Base-by-base conservation (phyloP, 2,888 invertebrate genomes). In the Patella depressa region DNA sequence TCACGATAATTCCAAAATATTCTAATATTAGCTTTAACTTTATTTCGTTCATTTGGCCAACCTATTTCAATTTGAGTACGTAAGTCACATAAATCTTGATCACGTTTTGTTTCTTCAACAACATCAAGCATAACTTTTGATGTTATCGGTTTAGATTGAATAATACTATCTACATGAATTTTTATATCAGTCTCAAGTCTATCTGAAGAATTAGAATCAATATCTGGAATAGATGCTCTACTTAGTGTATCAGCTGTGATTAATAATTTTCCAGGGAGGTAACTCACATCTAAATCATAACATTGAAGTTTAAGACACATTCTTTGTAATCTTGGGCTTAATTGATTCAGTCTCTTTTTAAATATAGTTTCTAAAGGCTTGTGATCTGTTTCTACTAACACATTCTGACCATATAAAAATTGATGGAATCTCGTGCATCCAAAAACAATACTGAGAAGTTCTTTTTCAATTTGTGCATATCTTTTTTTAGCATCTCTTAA, bases 141-240 rank as follows among this genome's bases (percentile, higher is more conserved):
- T 57, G 57, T 57, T 17, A 57, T 57, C 3, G 57, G 15, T 12
- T 12, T 57, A n/a, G 57, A 57, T n/a, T 57, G 15, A 57, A 57
- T 57, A 17, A 57, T 17, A 57, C 57, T 17, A 57, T 57, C n/a
- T 17, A 57, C 57, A 57, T 57, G 57, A 57, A 57, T n/a, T n/a
- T 34, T 57, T 17, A 55, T 57, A n/a, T 57, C 57, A 57, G 57
- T 57, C n/a, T 57, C 57, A 17, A 57, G n/a, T 57, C 4, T 57
- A 59, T 12, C 59, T 15, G 59, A 59, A 17, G 59, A 17, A 7
- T 9, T 59, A 59, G 19, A n/a, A 59, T 59, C 59, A 59, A 59
- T 59, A 59, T 59, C 59, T n/a, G 59, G 59, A 59, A 59, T 59
- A 59, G 59, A 59, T 59, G 59, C 59, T 59, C 59, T 59, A 59